phyloP scores from a whole-genome alignment of 2,888 invertebrate genomes.

The Adela reaumurella region DNA sequence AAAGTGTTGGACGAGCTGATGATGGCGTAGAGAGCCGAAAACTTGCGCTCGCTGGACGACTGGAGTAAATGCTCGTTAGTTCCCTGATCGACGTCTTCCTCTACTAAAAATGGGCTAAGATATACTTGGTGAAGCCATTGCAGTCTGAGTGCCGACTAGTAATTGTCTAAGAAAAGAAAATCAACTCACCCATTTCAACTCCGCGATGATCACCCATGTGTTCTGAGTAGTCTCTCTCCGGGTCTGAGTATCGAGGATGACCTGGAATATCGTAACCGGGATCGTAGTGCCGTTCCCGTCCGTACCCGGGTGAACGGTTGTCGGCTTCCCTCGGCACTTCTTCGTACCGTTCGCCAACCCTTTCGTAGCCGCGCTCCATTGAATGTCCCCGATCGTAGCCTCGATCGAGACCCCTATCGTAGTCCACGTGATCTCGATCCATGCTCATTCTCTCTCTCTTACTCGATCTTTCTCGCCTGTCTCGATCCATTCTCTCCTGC shows the following conservation, averaged over 20 bases:
- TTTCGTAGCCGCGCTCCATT: constrained; percentile 45
- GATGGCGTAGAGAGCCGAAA: no score
- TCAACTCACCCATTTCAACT: constrained; percentile 37
- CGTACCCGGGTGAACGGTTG: constrained; percentile 43
- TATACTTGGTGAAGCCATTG: no score
- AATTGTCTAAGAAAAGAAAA: no score
- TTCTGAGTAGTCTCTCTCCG: constrained; percentile 52
- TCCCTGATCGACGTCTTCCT: no score
- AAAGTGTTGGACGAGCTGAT: no score
- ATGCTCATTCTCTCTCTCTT: constrained; percentile 47
- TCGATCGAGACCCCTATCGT: constrained; percentile 40
- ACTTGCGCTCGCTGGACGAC: no score
- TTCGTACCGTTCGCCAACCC: constrained; percentile 44
- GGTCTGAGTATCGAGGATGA: constrained; percentile 46
- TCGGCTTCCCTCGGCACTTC: constrained; percentile 35
- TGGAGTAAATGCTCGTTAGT: no score
- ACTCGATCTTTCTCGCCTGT: constrained; percentile 35
- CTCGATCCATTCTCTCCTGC: constrained; percentile 47
- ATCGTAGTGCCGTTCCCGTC: constrained; percentile 47
- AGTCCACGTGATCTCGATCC: constrained; percentile 47
- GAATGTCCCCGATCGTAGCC: constrained; percentile 46
- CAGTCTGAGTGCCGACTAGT: no score
- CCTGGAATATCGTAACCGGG: constrained; percentile 42
- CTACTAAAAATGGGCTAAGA: no score
- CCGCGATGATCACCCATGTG: constrained; percentile 39